A percentile compares a stretch with the other conserved stretches of the same genome.
Evolutionary conservation across 1,140 invertebrate genomes (phyloP).

Genomic region (Samia ricini): DNA sequence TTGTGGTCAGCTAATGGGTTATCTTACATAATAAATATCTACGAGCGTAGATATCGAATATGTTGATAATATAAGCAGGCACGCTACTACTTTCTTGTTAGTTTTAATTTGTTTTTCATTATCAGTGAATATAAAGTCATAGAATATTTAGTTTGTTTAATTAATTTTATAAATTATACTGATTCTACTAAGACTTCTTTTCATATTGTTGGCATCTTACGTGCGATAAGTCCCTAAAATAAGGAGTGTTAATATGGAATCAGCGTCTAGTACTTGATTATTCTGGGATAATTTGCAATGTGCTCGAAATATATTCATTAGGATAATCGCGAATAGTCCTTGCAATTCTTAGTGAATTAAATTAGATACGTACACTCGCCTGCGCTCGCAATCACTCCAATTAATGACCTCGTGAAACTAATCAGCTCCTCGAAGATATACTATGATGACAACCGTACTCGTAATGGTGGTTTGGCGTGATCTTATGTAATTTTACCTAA

Average conservation of each 20-base stretch:
- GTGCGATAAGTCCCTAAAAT: too few relatives aligned
- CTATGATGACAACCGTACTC: constrained; percentile 32
- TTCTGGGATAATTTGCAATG: constrained; percentile 1
- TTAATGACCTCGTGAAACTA: constrained; percentile 69
- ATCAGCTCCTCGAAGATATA: constrained; percentile 66
- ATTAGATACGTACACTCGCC: constrained; percentile 54
- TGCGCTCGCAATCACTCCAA: constrained; percentile 54
- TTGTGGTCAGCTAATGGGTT: too few relatives aligned
- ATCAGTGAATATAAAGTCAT: too few relatives aligned
- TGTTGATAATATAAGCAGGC: too few relatives aligned
- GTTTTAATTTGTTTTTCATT: too few relatives aligned
- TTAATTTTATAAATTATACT: too few relatives aligned
- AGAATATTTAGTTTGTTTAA: too few relatives aligned
- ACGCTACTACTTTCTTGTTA: too few relatives aligned
- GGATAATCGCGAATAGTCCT: constrained; percentile 53
- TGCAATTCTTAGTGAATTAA: constrained; percentile 71
- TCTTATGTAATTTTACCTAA: constrained; percentile 25
- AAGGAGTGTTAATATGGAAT: background rate
- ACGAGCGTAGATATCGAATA: too few relatives aligned
- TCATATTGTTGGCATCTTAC: too few relatives aligned
- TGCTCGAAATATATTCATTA: constrained; percentile 39
- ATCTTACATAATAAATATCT: too few relatives aligned
- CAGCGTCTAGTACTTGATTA: background rate
- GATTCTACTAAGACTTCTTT: too few relatives aligned
- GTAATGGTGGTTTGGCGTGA: constrained; percentile 9